A percentile compares a stretch with the other conserved stretches of the same genome.
phyloP scores from a whole-genome alignment of 2,797 vertebrate species.

The Poeciliopsis turneri region DNA sequence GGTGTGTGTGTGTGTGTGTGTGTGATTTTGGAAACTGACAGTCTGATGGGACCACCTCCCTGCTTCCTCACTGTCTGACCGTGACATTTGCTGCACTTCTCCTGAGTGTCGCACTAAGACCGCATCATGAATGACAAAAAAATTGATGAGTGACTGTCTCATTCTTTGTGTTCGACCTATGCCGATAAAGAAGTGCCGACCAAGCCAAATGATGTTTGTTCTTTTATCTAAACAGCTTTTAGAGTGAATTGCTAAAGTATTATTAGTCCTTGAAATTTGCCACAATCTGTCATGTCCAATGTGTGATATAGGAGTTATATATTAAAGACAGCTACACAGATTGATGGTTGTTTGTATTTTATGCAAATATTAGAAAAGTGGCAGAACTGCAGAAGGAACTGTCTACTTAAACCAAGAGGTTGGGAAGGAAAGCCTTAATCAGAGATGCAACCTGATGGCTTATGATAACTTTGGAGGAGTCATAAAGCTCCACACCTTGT shows the following conservation, averaged over 20 bases:
- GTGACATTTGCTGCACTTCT: too few relatives aligned
- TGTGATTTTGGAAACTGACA: too few relatives aligned
- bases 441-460: too few relatives aligned
- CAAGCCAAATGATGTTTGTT: neutral
- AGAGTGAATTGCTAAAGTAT: neutral
- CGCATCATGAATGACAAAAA: neutral
- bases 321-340: neutral
- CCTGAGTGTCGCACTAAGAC: too few relatives aligned
- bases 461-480: neutral
- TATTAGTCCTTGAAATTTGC: neutral
- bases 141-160: neutral
- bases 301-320: neutral
- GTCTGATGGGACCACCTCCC: too few relatives aligned
- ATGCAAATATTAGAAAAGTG: too few relatives aligned
- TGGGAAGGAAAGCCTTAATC: too few relatives aligned
- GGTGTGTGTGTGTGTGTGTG: too few relatives aligned
- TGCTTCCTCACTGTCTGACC: too few relatives aligned
- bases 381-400: neutral
- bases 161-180: neutral
- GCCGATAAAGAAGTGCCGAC: neutral
- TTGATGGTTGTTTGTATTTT: neutral
- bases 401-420: neutral
- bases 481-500: neutral
- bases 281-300: neutral
- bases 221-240: neutral